Percentiles rank a stretch among this genome's conserved stretches.
phyloP scores from a whole-genome alignment of 2,113 vertebrate genomes.

The Psittacus erithacus region DNA sequence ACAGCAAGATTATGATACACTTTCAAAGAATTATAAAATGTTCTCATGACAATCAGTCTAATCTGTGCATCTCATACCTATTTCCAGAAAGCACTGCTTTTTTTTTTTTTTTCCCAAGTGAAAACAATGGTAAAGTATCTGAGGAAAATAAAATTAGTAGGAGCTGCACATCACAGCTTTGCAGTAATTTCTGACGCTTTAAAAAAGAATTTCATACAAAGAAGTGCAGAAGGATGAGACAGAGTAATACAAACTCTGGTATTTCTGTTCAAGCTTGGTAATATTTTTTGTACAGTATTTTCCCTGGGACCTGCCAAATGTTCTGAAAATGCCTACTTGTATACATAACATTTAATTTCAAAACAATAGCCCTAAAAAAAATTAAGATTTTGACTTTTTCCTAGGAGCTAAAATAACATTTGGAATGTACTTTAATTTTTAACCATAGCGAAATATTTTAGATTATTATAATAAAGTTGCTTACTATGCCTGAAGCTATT shows the following conservation, averaged over 20 bases:
- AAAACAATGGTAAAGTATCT: background rate
- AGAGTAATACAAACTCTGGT: background rate
- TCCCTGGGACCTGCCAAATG: background rate
- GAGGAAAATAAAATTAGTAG: background rate
- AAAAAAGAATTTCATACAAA: background rate
- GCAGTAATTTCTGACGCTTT: background rate
- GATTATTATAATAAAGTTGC: background rate
- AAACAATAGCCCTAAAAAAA: background rate
- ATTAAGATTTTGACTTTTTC: fast-evolving
- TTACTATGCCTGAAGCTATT: background rate
- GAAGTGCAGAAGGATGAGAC: background rate
- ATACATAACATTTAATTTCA: background rate
- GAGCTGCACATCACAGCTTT: background rate
- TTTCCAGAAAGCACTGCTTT: background rate
- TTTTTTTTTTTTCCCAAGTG: background rate
- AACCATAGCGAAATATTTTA: background rate
- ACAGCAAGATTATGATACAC: background rate
- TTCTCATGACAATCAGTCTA: background rate
- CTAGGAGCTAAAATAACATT: background rate
- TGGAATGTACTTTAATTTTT: background rate
- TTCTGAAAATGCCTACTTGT: background rate
- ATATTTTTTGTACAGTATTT: background rate
- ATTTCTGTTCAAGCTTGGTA: background rate
- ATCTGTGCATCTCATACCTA: background rate
- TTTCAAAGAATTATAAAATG: background rate